Percentiles rank a stretch among this genome's conserved stretches.
Conservation (phyloP, 2,797 vertebrate genomes). For the Halcyon leucocephala region DNA sequence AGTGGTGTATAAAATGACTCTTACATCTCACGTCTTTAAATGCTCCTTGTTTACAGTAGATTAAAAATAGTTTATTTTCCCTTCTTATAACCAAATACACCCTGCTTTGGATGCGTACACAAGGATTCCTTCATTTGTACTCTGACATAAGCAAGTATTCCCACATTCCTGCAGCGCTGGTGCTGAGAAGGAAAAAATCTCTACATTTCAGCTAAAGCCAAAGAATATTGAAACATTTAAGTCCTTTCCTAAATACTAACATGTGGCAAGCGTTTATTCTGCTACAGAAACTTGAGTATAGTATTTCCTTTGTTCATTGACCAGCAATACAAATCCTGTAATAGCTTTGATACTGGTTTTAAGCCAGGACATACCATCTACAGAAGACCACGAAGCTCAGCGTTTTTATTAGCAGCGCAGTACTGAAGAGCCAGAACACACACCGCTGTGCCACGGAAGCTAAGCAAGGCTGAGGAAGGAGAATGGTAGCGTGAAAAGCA, state of each 20-base stretch:
- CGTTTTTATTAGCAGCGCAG: not conserved
- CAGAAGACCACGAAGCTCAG: not conserved
- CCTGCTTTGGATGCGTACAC: not conserved
- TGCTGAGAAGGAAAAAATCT: not conserved
- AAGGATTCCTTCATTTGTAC: not conserved
- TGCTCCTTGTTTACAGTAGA: not conserved
- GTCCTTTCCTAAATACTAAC: not conserved
- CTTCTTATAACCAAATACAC: not conserved
- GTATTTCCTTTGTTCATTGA: slow-evolving; percentile 16
- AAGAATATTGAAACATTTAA: slow-evolving; percentile 19
- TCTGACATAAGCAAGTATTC: not conserved
- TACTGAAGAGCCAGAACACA: not conserved
- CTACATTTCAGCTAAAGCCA: not conserved
- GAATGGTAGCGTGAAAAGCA: not conserved
- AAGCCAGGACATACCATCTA: not conserved
- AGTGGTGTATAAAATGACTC: not conserved
- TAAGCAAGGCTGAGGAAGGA: not conserved
- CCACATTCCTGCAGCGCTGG: not conserved
- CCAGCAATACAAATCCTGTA: not conserved
- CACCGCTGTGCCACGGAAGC: not conserved
- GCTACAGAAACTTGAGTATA: not conserved
- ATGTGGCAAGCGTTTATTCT: slow-evolving; percentile 39
- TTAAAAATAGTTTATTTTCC: not conserved
- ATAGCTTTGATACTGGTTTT: not conserved
- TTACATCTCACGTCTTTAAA: not conserved